phyloP scores from a whole-genome alignment of 2,113 vertebrate species.

The Lanius ludovicianus region DNA sequence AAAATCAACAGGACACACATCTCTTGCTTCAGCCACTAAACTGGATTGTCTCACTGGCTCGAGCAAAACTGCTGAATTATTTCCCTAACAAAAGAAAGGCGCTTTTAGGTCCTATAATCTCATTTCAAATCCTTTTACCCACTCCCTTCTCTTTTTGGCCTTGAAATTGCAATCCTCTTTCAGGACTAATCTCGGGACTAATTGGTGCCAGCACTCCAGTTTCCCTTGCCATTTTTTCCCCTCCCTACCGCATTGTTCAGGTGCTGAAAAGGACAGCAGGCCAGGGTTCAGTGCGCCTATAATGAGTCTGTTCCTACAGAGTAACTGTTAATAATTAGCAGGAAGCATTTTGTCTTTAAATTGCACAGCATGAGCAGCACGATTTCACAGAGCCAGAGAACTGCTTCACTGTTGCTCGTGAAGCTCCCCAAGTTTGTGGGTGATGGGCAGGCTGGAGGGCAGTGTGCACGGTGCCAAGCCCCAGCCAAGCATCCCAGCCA shows the following conservation, averaged over 20 bases:
- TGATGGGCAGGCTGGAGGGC: not conserved
- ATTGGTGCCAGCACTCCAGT: slow-evolving; percentile 65
- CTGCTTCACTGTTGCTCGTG: not conserved
- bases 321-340: slow-evolving; percentile 75
- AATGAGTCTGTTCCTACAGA: slow-evolving; percentile 60
- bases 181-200: slow-evolving; percentile 76
- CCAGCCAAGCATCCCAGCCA: accelerated
- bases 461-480: accelerated
- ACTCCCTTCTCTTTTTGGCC: slow-evolving; percentile 75
- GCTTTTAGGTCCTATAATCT: slow-evolving; percentile 80
- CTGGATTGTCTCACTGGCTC: slow-evolving; percentile 71
- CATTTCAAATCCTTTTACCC: slow-evolving; percentile 83
- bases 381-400: slow-evolving; percentile 38
- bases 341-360: slow-evolving; percentile 74
- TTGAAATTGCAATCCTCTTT: slow-evolving; percentile 82
- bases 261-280: slow-evolving; percentile 37
- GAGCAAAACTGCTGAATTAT: slow-evolving; percentile 72
- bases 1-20: slow-evolving; percentile 53
- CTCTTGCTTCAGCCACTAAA: slow-evolving; percentile 67
- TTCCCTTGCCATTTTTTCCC: not conserved
- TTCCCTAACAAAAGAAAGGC: slow-evolving; percentile 78
- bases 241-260: slow-evolving; percentile 3
- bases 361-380: slow-evolving; percentile 63
- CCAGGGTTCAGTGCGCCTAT: slow-evolving; percentile 48
- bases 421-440: not conserved